phyloP scores from a whole-genome alignment of 2,113 vertebrate species.

The Gorsachius goisagi region DNA sequence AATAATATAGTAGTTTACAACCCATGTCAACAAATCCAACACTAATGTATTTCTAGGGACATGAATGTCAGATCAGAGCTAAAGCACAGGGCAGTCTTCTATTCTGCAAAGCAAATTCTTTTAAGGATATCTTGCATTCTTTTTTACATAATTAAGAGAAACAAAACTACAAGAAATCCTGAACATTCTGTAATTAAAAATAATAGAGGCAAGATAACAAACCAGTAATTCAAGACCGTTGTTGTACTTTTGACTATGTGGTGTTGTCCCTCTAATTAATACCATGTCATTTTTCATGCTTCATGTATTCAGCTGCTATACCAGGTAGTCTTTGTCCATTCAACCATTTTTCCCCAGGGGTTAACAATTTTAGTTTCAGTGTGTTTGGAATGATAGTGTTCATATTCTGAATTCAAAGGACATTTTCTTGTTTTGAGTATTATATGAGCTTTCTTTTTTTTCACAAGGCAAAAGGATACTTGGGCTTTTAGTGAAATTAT shows the following conservation, averaged over 20 bases:
- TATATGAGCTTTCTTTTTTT: not conserved
- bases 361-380: conserved; percentile 63
- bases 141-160: conserved; percentile 34
- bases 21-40: not conserved
- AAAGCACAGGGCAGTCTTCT: not conserved
- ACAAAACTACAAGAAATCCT: not conserved
- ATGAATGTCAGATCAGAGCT: not conserved
- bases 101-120: conserved; percentile 11
- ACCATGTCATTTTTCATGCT: conserved; percentile 59
- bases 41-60: conserved; percentile 14
- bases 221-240: conserved; percentile 50
- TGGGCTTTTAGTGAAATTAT: not conserved
- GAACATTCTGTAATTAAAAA: conserved; percentile 49
- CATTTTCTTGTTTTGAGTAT: not conserved
- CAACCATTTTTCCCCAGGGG: conserved; percentile 24
- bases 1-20: conserved; percentile 27
- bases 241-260: conserved; percentile 45
- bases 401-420: not conserved
- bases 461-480: not conserved
- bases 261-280: conserved; percentile 70
- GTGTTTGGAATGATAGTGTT: not conserved
- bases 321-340: conserved; percentile 48
- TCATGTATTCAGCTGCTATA: conserved; percentile 33
- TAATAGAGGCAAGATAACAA: conserved; percentile 48
- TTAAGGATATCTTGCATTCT: conserved; percentile 7